Base-by-base conservation (phyloP, 2,113 vertebrate genomes). In the Ictalurus punctatus region DNA sequence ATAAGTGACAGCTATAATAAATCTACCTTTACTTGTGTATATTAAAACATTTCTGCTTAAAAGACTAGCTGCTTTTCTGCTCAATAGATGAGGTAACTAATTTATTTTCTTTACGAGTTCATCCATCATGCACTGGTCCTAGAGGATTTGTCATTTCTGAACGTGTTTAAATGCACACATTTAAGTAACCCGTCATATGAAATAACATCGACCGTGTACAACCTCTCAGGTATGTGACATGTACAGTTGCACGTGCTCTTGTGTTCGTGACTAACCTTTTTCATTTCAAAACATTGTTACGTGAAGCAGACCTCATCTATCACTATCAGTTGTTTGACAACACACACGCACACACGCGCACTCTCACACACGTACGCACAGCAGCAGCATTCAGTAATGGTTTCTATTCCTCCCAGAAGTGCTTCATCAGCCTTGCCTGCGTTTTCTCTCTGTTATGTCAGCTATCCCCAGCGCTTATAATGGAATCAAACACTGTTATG, bases 261-360 rank as follows among this genome's bases (percentile, higher is more conserved):
- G 37, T 78, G 25, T 79, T 81, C 0, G 44, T 81, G 59, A 81
- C 40, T 37, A 25, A 21, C 30, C 13, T 81, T 67, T 67, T 85
- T 58, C 58, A n/a, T 67, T 65, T 67, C 63, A 52, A 14, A 40
- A 9, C 79, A 87, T 37, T 69, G 86, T 56, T 71, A 58, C 40
- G 52, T 30, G 85, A 73, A 83, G 54, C 54, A 88, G 80, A 83
- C 65, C 34, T 83, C 89, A 78, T 91, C 67, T 90, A 89, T 89
- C 82, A 48, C 63, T 3, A 63, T 87, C 80, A 86, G 71, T 78
- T 84, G n/a, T 71, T 27, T 73, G 83, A 69, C 86, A 30, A 44
- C 81, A 44, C 59, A 63, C 34, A 63, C 58, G 2, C 12, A 44
- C 83, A n/a, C 40, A 6, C 23, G 40, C 9, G 5, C 58, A 61